Percentiles rank a stretch among this genome's conserved stretches.
Conservation (phyloP, 2,888 invertebrate genomes). For the Lasioglossum lativentre region DNA sequence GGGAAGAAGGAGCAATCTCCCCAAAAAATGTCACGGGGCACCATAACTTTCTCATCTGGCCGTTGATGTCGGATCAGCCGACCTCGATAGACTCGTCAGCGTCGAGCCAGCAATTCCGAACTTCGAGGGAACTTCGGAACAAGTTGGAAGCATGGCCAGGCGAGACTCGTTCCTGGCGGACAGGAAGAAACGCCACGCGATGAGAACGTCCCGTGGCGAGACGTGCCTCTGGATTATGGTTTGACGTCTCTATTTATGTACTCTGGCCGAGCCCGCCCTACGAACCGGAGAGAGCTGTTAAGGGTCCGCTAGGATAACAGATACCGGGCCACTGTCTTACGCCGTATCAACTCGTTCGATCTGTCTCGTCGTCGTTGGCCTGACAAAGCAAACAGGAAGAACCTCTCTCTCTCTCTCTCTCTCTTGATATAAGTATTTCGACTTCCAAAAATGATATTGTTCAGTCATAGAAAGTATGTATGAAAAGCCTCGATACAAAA, state of each 20-base stretch:
- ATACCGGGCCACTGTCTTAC: slow-evolving; percentile 3
- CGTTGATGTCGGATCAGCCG: background rate
- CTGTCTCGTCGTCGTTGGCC: background rate
- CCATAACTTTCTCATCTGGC: background rate
- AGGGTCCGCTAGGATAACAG: slow-evolving; percentile 9
- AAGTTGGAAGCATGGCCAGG: background rate
- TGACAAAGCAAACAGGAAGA: slow-evolving; percentile 12
- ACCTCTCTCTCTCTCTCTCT: background rate
- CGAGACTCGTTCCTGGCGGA: background rate
- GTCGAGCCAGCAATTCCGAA: slow-evolving; percentile 1
- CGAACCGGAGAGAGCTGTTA: slow-evolving; percentile 4
- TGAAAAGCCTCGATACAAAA: background rate
- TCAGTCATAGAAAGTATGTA: background rate
- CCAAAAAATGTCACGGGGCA: background rate
- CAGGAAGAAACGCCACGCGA: background rate
- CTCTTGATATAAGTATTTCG: background rate
- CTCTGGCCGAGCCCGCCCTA: slow-evolving; percentile 1
- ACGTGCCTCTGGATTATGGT: background rate
- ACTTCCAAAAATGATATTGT: background rate
- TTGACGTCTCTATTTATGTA: slow-evolving; percentile 39
- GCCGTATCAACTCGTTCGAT: slow-evolving; percentile 1
- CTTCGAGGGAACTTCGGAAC: background rate
- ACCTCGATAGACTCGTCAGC: slow-evolving; percentile 10
- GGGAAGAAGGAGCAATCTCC: background rate
- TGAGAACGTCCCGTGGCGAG: slow-evolving; percentile 18